Conservation (phyloP, 2,888 invertebrate species). For the Tyria jacobaeae region DNA sequence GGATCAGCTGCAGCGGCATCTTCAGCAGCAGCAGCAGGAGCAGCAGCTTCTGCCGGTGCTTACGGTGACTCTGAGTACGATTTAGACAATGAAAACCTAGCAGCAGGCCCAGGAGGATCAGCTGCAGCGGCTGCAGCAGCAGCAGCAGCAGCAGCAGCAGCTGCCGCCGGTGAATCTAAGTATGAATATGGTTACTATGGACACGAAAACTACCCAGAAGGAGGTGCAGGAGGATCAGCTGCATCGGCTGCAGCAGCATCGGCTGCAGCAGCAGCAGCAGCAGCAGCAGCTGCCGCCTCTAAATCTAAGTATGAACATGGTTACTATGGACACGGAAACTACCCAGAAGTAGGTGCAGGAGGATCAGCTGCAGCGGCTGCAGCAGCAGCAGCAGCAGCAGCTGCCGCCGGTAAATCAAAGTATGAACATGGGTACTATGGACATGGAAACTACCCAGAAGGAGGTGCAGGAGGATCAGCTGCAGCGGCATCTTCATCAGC, state of each 20-base stretch:
- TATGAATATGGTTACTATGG: no score
- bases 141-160: background rate
- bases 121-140: background rate
- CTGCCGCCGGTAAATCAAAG: no score
- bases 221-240: background rate
- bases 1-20: constrained; percentile 3
- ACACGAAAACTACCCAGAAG: background rate
- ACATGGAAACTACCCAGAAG: no score
- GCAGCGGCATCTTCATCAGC: no score
- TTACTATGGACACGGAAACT: no score
- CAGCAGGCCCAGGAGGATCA: background rate
- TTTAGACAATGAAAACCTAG: no score
- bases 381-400: background rate
- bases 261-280: background rate
- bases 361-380: background rate
- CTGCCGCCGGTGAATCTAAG: background rate
- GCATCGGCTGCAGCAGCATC: constrained; percentile 18
- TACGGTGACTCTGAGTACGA: no score
- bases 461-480: no score
- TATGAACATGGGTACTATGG: no score
- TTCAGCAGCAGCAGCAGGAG: background rate
- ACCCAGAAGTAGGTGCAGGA: no score
- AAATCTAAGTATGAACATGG: background rate
- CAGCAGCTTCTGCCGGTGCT: background rate
- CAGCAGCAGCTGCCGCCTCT: background rate